Evolutionary conservation across 2,797 vertebrate species (phyloP).

Genomic region (Rhincodon typus): DNA sequence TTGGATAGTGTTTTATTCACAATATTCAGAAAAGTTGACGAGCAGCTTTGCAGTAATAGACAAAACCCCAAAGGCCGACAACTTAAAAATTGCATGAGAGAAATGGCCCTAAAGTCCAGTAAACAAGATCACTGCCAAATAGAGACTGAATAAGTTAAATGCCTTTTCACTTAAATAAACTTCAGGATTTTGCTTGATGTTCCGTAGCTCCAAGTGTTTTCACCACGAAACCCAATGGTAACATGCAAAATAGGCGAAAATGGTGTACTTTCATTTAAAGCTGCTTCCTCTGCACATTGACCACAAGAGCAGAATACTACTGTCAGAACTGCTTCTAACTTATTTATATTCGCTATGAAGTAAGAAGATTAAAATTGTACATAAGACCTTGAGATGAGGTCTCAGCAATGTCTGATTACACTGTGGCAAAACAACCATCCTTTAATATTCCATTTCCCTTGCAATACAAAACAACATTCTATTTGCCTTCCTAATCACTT

Average conservation of each 20-base stretch:
- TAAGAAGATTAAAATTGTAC: too few relatives aligned
- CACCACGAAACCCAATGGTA: not conserved
- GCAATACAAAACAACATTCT: too few relatives aligned
- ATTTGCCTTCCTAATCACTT: too few relatives aligned
- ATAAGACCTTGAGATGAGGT: too few relatives aligned
- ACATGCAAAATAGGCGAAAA: not conserved
- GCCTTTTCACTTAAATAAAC: not conserved
- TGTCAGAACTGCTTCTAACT: too few relatives aligned
- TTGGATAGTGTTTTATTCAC: not conserved
- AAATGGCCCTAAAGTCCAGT: not conserved
- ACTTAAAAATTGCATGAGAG: not conserved
- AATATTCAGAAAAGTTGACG: constrained; percentile 2
- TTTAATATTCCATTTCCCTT: too few relatives aligned
- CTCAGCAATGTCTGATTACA: too few relatives aligned
- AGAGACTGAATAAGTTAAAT: not conserved
- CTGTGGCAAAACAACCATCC: too few relatives aligned
- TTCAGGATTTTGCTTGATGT: not conserved
- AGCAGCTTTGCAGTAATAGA: not conserved
- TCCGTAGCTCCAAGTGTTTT: not conserved
- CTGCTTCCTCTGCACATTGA: not conserved
- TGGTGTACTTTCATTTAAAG: too few relatives aligned
- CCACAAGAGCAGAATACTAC: not conserved
- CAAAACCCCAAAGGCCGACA: not conserved
- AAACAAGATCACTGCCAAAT: not conserved
- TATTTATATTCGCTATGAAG: too few relatives aligned